Conservation (phyloP, 2,797 vertebrate genomes). For the Microctenopoma steveboyesi region DNA sequence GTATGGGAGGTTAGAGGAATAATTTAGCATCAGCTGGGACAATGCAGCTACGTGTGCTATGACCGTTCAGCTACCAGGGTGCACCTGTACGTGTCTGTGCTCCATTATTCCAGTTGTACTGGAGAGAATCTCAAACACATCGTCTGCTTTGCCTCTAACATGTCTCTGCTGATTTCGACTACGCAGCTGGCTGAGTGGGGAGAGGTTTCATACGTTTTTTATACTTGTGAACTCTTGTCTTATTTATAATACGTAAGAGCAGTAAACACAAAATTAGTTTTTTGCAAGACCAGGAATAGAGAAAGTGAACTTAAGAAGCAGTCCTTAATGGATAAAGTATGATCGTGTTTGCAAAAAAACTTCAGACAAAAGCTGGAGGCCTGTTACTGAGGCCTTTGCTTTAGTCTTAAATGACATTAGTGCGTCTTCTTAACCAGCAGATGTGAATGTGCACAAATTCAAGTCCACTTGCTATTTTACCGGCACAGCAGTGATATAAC, state of each 20-base stretch:
- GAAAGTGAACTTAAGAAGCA: constrained; percentile 34
- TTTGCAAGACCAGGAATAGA: constrained; percentile 9
- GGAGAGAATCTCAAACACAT: neutral
- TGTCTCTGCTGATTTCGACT: constrained; percentile 1
- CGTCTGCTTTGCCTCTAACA: neutral
- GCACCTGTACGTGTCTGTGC: neutral
- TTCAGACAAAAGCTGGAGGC: constrained; percentile 19
- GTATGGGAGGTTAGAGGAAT: too few species aligned
- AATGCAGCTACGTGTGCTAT: too few species aligned
- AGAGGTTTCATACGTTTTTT: constrained; percentile 22
- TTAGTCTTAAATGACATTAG: constrained; percentile 53
- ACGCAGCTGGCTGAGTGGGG: constrained; percentile 6
- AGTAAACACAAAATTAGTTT: neutral
- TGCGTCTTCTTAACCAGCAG: constrained; percentile 21
- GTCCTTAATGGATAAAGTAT: constrained; percentile 49
- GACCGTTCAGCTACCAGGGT: too few species aligned
- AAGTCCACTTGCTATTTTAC: constrained; percentile 24
- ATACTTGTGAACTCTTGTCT: constrained; percentile 26
- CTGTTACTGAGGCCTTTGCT: constrained; percentile 25
- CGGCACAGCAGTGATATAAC: constrained; percentile 37
- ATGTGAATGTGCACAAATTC: constrained; percentile 32
- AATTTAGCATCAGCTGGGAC: too few species aligned
- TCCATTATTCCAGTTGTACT: constrained; percentile 8
- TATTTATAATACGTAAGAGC: neutral
- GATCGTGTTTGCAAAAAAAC: constrained; percentile 36